Evolutionary conservation across 1,140 invertebrate species (phyloP), one percentile per base, ranked within the genome.

Genomic region (Ostrea denselamellosa): DNA sequence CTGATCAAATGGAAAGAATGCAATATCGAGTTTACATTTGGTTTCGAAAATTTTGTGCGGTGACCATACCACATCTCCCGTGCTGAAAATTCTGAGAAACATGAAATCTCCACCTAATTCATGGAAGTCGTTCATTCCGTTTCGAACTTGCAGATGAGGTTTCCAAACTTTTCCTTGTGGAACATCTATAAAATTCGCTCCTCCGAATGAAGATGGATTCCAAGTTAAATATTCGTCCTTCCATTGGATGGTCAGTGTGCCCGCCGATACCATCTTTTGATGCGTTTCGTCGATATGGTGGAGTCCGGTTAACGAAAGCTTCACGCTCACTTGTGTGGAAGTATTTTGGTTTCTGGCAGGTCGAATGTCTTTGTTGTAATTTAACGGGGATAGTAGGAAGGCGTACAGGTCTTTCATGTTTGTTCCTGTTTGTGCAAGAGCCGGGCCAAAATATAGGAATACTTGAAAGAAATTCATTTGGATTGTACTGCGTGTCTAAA

Each of bases 211-310:
- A 68, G 96, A 95, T 5, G 98, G 98, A 95, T 99, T 97, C 98
- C 98, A 99, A 93, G 97, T 96, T 94, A 99, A 98, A 95, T 99
- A 98, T 95, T 98, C 97, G 95, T 99, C 98, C 91, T 97, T 97
- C 98, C 98, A 99, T 96, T 91, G 25, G n/a, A 86, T 65, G 0
- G 17, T 81, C 25, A 87, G 28, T 12, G 52, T 62, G 34, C 86
- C 86, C 12, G 83, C 34, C n/a, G 86, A 62, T 4, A 52, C 28
- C 71, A 87, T 82, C 44, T 44, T 56, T 65, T 87, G 77, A 8
- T 12, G 10, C 17, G 53, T 54, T 25, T 87, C 53, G 34, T 87
- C 52, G 17, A 34, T 82, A 12, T n/a, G 1, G 17, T 56, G 51
- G 82, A 87, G 56, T 19, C 53, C 53, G n/a, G 14, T 82, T 54